phyloP scores from a whole-genome alignment of 2,888 invertebrate species.

The Philereme transversata region DNA sequence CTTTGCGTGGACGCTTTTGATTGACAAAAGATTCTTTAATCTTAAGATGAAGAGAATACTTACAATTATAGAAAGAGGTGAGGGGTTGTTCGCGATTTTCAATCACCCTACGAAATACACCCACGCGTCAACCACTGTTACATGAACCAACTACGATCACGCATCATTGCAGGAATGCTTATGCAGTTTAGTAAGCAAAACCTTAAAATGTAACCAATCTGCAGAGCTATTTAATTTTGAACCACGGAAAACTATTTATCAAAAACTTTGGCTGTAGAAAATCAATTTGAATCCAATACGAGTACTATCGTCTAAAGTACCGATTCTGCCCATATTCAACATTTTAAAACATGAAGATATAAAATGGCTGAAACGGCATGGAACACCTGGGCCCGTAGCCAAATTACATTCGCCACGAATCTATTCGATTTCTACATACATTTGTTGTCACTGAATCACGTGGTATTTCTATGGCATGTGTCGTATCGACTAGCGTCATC shows the following conservation, averaged over 20 bases:
- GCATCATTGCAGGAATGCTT: conserved; percentile 2
- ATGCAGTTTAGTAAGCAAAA: neutral
- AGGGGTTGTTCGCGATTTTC: neutral
- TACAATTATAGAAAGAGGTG: neutral
- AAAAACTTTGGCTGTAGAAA: neutral
- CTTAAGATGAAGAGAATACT: conserved; percentile 1
- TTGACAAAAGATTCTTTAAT: conserved; percentile 10
- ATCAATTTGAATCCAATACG: conserved; percentile 3
- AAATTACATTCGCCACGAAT: no score
- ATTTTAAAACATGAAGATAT: conserved; percentile 7
- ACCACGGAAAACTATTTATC: neutral
- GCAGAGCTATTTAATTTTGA: neutral
- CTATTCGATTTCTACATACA: no score
- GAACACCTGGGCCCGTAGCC: no score
- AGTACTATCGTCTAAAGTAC: conserved; percentile 1
- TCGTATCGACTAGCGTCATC: no score
- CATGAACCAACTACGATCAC: neutral
- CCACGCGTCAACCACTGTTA: neutral
- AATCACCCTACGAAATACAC: neutral
- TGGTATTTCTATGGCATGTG: no score
- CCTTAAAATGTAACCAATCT: neutral
- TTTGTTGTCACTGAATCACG: no score
- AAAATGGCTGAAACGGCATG: conserved; percentile 4
- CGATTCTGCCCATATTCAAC: conserved; percentile 5
- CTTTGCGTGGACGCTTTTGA: conserved; percentile 2